Evolutionary conservation across 2,113 vertebrate genomes (phyloP).

Genomic region (Numenius arquata): DNA sequence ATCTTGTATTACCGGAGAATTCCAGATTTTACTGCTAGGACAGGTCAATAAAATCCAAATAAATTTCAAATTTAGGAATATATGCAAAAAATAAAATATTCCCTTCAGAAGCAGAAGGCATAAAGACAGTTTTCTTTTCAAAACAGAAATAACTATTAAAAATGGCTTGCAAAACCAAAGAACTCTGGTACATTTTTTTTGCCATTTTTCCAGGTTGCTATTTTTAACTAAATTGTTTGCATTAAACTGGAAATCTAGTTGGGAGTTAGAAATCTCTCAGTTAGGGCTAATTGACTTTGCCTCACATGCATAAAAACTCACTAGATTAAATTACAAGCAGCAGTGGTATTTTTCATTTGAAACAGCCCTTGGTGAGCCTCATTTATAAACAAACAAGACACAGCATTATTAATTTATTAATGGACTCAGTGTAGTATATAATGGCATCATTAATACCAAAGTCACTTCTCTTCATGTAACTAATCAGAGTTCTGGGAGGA

Average conservation of each 20-base stretch:
- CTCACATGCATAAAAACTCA: conserved; percentile 60
- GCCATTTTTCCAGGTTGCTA: conserved; percentile 10
- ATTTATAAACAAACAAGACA: conserved; percentile 66
- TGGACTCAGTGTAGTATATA: conserved; percentile 60
- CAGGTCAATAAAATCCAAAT: not conserved
- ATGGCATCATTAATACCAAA: conserved; percentile 69
- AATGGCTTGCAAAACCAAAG: not conserved
- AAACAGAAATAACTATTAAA: not conserved
- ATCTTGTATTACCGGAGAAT: conserved; percentile 44
- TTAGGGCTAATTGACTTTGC: conserved; percentile 69
- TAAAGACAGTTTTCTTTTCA: not conserved
- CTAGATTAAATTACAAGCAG: conserved; percentile 73
- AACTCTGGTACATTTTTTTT: not conserved
- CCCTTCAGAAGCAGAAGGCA: not conserved
- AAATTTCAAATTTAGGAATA: not conserved
- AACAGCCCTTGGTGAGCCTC: conserved; percentile 54
- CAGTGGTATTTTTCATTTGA: conserved; percentile 65
- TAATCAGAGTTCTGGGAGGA: conserved; percentile 60
- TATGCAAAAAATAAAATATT: not conserved
- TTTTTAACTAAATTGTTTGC: conserved; percentile 50
- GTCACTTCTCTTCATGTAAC: conserved; percentile 64
- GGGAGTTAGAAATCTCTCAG: conserved; percentile 49
- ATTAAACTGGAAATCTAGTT: conserved; percentile 49
- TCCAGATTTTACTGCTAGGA: conserved; percentile 36
- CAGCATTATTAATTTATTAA: conserved; percentile 74